Base-by-base conservation (phyloP, 2,113 vertebrate species). In the Triplophysa rosa region DNA sequence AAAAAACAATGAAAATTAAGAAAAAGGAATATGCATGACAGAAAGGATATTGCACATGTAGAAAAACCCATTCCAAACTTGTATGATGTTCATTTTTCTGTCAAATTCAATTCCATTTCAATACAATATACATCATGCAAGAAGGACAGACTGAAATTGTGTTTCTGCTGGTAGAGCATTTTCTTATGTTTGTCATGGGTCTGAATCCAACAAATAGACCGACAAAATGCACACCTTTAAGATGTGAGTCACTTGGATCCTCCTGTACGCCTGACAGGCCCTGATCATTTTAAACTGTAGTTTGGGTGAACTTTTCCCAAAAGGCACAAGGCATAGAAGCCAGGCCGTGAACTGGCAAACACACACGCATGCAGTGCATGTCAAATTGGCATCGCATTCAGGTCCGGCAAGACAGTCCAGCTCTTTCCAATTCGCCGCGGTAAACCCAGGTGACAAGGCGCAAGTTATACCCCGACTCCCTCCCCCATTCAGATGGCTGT, bases 401-500 rank as follows among this genome's bases (percentile, higher is more conserved):
- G 40, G 37, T 65, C 49, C 3, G 26, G 61, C 42, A 45, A 63
- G 47, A 58, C 11, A 58, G 37, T 64, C 21, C 58, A 59, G 62
- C 79, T 72, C 7, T 74, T 47, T 74, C 42, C 58, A 74, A 63
- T 63, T 73, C 40, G 33, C 63, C 29, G 26, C 29, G 40, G 42
- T 74, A 52, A 80, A 78, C 49, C 58, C 45, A 42, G 71, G 59
- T 59, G 37, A 70, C 17, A 71, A 75, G 70, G 78, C 68, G 64
- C 68, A 72, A 81, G 80, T 77, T 64, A 79, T 66, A 56, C 26
- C 69, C 62, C 49, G n/a, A 45, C 37, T 56, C 56, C 70, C 19
- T 21, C 67, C 42, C 61, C 23, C 61, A 62, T 77, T 69, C 63
- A 47, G 23, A 47, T 61, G 79, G 68, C 67, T 71, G 83, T 82